Conservation (phyloP, 2,113 vertebrate species). For the Peromyscus polionotus region DNA sequence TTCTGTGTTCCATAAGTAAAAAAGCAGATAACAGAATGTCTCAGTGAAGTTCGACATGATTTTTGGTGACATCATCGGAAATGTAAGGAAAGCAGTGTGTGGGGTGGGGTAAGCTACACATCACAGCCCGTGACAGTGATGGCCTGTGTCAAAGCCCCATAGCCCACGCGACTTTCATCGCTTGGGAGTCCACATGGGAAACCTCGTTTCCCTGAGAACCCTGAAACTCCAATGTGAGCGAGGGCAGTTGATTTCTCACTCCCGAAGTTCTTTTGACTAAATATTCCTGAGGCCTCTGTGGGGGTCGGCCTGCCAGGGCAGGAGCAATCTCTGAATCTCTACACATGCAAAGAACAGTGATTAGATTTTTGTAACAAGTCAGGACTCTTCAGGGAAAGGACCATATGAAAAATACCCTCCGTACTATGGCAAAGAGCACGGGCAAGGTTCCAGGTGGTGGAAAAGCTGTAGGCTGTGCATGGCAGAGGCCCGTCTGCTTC, state of each 20-base stretch:
- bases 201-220: neutral
- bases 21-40: neutral
- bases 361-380: conserved; percentile 22
- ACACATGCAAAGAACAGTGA: neutral
- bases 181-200: neutral
- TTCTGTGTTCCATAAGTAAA: neutral
- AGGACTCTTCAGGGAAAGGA: neutral
- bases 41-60: neutral
- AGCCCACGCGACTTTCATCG: too few relatives aligned
- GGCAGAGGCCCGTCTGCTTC: neutral
- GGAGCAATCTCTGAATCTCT: neutral
- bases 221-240: neutral
- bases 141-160: neutral
- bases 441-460: neutral
- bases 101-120: neutral
- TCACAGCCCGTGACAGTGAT: neutral
- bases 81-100: neutral
- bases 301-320: neutral
- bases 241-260: neutral
- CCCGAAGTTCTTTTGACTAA: neutral
- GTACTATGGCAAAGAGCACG: neutral
- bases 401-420: neutral
- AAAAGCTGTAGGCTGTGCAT: neutral
- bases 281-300: neutral
- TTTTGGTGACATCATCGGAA: neutral